Base-by-base conservation (phyloP, 2,888 invertebrate genomes). In the Drosophila bunnanda region DNA sequence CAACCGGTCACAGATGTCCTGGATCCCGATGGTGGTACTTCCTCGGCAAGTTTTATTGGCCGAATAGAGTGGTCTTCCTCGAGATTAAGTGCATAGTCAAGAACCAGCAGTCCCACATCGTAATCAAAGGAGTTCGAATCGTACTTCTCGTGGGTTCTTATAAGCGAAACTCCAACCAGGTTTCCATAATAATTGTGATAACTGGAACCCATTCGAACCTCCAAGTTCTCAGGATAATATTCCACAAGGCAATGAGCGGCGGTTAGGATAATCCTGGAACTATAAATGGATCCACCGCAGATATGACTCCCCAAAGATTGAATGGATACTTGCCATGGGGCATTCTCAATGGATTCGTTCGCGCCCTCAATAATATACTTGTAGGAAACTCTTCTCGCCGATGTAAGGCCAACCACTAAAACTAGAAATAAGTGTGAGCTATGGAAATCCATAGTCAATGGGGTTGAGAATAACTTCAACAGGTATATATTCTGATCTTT, bases 311-410 rank as follows among this genome's bases (percentile, higher is more conserved):
- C 10, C 28, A 1, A 20, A 22, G 20, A n/a, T 17, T 50, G 58
- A n/a, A 58, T 36, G 15, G 58, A 58, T 20, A 58, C 58, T 15
- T 58, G 58, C 58, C 58, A 58, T 15, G 58, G 58, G n/a, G 52
- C 58, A 20, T 52, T 28, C 25, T 50, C 38, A 25, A 58, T 52
- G 12, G 28, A 20, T 28, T 48, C 28, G 5, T 28, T 38, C 15
- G 13, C 4, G 20, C 58, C 58, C 20, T 15, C 28, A 30, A 58
- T 50, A 30, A 58, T 50, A 30, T n/a, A 17, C 17, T 39, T 54
- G 12, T 4, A 0, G n/a, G 17, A 12, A 28, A 39, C n/a, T n/a
- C 25, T n/a, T 9, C n/a, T 30, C 10, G 38, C 28, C 17, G 34
- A 38, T 36, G 30, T n/a, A 12, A 38, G 4, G n/a, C 4, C 12